Conservation (phyloP, 2,113 vertebrate species). For the Spea multiplicata region DNA sequence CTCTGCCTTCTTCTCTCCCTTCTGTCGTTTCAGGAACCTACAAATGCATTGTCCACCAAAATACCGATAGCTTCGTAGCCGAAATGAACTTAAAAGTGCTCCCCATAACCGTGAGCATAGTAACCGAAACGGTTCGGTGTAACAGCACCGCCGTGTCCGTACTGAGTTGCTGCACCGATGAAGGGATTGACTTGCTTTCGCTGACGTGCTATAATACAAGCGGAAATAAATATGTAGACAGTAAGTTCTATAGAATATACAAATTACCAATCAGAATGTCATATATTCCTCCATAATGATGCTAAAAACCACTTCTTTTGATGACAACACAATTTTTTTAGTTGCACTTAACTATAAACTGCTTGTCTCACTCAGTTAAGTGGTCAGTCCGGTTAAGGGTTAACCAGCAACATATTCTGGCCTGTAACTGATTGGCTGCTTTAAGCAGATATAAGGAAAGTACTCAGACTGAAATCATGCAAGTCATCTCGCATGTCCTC, state of each 20-base stretch:
- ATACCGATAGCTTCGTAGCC: background rate
- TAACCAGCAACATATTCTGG: no score
- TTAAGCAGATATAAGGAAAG: no score
- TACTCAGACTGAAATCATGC: no score
- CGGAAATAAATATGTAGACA: background rate
- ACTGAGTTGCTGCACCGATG: slow-evolving; percentile 9
- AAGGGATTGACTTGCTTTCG: background rate
- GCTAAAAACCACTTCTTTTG: no score
- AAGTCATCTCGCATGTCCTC: no score
- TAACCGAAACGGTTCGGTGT: background rate
- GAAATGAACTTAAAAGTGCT: background rate
- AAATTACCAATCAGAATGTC: no score
- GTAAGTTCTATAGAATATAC: background rate
- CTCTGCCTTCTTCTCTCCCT: background rate
- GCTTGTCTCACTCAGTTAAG: no score
- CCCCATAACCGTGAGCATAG: background rate
- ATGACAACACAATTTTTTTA: no score
- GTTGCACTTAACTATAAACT: no score
- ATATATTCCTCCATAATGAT: no score
- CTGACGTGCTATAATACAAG: background rate
- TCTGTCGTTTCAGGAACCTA: background rate
- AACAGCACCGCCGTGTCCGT: background rate
- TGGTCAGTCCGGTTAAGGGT: no score
- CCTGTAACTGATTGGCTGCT: no score
- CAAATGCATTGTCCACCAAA: background rate